These are phyloP conservation scores for Phylloscopus trochilus DNA, from an alignment of 2,113 vertebrate genomes.

Conservation along the genomic window DNA sequence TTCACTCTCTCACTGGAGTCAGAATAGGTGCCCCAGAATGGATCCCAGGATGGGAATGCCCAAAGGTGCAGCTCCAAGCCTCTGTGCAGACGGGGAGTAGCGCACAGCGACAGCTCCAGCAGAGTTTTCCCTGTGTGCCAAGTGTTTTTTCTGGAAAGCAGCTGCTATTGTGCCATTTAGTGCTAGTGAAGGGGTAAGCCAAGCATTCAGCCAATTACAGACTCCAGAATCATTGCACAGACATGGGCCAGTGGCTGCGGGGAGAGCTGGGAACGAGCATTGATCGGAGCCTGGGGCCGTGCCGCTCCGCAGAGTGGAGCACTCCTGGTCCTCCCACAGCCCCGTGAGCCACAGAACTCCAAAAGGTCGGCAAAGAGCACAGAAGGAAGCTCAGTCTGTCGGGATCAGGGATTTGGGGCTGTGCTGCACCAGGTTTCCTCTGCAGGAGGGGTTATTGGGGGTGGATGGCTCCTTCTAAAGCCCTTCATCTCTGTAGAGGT, in stretches of 20 bases:
- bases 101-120: accelerated
- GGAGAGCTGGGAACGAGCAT: not conserved
- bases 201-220: slow-evolving; percentile 50
- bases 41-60: not conserved
- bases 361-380: not conserved
- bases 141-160: not conserved
- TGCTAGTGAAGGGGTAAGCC: not conserved
- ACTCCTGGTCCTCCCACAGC: not conserved
- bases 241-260: not conserved
- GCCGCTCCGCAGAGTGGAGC: accelerated
- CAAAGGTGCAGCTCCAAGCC: not conserved
- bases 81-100: accelerated
- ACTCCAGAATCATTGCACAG: slow-evolving; percentile 18
- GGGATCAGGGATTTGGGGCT: not conserved
- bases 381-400: not conserved
- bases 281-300: not conserved
- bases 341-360: not conserved
- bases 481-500: not conserved
- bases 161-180: not conserved
- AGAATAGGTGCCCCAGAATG: not conserved
- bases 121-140: not conserved
- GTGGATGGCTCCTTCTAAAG: not conserved
- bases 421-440: not conserved
- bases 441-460: not conserved
- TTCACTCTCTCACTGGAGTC: not conserved